Percentiles rank a stretch among this genome's conserved stretches.
These are phyloP conservation scores for Oligia fasciuncula DNA, from an alignment of 2,888 invertebrate genomes.

Conservation along the genomic window DNA sequence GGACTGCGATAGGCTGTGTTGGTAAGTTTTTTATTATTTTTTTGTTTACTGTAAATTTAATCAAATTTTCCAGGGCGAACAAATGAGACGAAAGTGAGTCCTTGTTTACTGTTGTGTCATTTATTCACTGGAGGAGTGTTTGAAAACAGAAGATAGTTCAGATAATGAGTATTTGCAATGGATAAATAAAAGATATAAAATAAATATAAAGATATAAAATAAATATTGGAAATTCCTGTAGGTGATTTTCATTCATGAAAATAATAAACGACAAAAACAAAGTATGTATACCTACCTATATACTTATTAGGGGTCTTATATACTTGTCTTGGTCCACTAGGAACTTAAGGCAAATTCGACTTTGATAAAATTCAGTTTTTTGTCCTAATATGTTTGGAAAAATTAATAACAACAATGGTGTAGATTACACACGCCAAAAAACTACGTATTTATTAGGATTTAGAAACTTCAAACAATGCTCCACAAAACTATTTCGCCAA, in stretches of 20 bases:
- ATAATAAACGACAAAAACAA: neutral
- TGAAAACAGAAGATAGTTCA: neutral
- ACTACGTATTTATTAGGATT: neutral
- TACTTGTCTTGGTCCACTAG: neutral
- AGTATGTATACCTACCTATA: neutral
- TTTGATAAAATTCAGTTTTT: neutral
- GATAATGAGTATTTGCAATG: neutral
- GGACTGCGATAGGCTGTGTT: no score
- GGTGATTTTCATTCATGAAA: neutral
- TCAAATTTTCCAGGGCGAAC: neutral
- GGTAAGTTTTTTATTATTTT: neutral
- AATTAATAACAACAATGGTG: neutral
- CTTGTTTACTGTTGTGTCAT: neutral
- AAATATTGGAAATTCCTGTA: neutral
- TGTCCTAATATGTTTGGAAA: neutral
- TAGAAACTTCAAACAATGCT: conserved; percentile 1
- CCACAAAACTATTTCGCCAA: neutral
- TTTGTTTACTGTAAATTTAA: neutral
- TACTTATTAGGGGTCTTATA: neutral
- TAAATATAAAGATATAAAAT: no score
- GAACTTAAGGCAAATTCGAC: neutral
- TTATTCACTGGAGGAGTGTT: neutral
- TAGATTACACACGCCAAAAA: neutral
- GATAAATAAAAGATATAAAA: no score
- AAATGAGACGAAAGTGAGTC: neutral